Conservation (phyloP, 2,888 invertebrate species). For the Osmoderma eremita region DNA sequence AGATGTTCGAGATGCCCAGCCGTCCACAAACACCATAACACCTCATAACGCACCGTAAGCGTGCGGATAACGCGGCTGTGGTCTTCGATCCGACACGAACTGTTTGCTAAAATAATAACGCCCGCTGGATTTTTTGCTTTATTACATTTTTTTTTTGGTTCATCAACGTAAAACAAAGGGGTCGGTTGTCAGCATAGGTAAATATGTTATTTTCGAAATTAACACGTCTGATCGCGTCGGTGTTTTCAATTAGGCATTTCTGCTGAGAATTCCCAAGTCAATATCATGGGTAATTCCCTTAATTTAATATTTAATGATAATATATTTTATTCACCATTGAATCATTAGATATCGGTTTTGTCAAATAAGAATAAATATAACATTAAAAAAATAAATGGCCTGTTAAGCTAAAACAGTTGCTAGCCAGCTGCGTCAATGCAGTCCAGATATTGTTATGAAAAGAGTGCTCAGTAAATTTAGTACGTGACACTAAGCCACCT, state of each 20-base stretch:
- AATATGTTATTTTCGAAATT: slow-evolving; percentile 36
- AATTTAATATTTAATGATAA: too few species aligned
- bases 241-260: slow-evolving; percentile 25
- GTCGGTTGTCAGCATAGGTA: slow-evolving; percentile 3
- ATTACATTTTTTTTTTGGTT: slow-evolving; percentile 11
- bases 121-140: slow-evolving; percentile 2
- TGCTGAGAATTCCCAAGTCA: slow-evolving; percentile 18
- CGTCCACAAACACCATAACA: slow-evolving; percentile 20
- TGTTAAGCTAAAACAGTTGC: too few species aligned
- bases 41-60: slow-evolving; percentile 3
- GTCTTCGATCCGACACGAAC: slow-evolving; percentile 22
- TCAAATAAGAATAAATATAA: too few species aligned
- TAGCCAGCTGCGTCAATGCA: too few species aligned
- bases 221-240: slow-evolving; percentile 12
- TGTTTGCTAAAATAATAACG: slow-evolving; percentile 32
- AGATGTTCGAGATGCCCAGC: too few species aligned
- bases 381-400: too few species aligned
- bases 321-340: too few species aligned
- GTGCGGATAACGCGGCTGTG: slow-evolving; percentile 22
- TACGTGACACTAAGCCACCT: too few species aligned
- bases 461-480: too few species aligned
- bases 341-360: too few species aligned
- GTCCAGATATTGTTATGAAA: too few species aligned
- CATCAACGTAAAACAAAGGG: neutral
- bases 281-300: slow-evolving; percentile 21